A percentile compares a stretch with the other conserved stretches of the same genome.
Conservation (phyloP, 2,888 invertebrate species). For the Limnephilus auricula region DNA sequence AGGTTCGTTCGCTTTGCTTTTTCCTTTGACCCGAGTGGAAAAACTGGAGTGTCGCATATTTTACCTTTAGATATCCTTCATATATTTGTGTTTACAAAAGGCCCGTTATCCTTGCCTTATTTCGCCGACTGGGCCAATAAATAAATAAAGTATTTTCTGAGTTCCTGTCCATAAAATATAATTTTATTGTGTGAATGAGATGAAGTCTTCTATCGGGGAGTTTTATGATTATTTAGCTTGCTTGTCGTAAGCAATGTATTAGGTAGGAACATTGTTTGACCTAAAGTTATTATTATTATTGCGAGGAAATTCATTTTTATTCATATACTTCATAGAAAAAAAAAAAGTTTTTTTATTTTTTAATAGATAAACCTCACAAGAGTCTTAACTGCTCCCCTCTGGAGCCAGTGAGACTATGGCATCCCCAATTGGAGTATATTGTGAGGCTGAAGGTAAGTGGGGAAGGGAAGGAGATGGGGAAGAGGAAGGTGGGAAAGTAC, state of each 20-base stretch:
- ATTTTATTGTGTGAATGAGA: background rate
- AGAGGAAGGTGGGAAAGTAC: no score
- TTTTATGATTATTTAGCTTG: background rate
- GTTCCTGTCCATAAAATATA: background rate
- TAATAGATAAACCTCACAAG: no score
- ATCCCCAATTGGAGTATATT: no score
- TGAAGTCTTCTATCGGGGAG: background rate
- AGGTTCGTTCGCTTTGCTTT: constrained; percentile 12
- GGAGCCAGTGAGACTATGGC: no score
- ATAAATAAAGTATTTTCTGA: constrained; percentile 5
- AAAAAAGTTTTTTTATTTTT: no score
- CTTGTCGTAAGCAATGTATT: background rate
- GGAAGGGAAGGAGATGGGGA: no score
- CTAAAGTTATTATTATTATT: background rate
- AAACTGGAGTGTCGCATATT: constrained; percentile 37
- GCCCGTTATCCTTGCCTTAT: constrained; percentile 11
- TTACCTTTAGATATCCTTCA: constrained; percentile 1
- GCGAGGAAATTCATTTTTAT: background rate
- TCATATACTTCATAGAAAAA: no score
- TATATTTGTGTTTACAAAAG: constrained; percentile 1
- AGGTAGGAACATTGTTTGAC: background rate
- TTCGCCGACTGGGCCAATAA: background rate
- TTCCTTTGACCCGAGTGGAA: constrained; percentile 39
- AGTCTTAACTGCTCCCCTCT: no score
- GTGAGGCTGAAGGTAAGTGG: no score